phyloP scores from a whole-genome alignment of 2,888 invertebrate species.

The Lathronympha strigana region DNA sequence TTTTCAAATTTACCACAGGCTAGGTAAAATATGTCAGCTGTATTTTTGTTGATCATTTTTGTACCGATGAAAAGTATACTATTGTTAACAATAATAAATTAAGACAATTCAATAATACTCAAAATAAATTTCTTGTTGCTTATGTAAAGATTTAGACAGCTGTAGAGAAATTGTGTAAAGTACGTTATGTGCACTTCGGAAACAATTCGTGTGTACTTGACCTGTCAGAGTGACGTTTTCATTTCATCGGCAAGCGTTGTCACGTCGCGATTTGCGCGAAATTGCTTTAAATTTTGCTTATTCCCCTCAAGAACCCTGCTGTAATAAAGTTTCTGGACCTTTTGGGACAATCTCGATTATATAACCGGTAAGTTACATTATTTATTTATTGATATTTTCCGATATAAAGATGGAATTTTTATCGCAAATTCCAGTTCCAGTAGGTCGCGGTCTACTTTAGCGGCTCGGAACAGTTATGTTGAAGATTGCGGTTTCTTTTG shows the following conservation, averaged over 20 bases:
- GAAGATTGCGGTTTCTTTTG: conserved; percentile 37
- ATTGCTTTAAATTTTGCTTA: conserved; percentile 30
- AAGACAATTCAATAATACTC: conserved; percentile 1
- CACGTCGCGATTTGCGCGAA: conserved; percentile 39
- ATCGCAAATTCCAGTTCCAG: conserved; percentile 41
- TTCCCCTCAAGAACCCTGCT: conserved; percentile 20
- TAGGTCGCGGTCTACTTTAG: conserved; percentile 42
- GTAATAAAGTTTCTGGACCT: conserved; percentile 13
- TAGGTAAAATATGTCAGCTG: conserved; percentile 20
- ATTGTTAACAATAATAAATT: no score
- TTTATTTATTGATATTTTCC: not conserved
- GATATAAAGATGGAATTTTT: conserved; percentile 18
- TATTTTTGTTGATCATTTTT: conserved; percentile 5
- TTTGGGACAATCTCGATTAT: conserved; percentile 13
- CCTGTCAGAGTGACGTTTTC: conserved; percentile 41
- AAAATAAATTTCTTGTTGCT: not conserved
- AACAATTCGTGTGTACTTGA: conserved; percentile 27
- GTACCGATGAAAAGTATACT: not conserved
- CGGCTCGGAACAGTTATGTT: conserved; percentile 38
- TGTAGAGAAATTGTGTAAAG: not conserved
- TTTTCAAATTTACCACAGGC: conserved; percentile 40
- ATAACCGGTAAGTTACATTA: conserved; percentile 32
- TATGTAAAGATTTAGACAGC: not conserved
- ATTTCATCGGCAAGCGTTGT: conserved; percentile 39
- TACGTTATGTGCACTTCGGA: not conserved